Base-by-base conservation (phyloP, 2,797 vertebrate species). In the Pogoniulus pusillus region DNA sequence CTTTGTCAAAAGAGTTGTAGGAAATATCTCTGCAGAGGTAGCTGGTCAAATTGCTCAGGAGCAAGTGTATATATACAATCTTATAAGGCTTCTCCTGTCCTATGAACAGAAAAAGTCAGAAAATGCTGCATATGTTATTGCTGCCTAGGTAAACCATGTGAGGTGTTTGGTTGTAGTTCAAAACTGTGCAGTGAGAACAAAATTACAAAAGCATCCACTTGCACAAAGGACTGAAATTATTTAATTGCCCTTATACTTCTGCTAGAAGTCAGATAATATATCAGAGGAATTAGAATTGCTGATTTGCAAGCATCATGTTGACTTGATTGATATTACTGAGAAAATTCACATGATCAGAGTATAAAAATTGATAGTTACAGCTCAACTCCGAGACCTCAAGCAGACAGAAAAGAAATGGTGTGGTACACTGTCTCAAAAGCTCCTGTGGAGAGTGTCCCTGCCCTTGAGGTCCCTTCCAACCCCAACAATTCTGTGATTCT, bases 281-380 rank as follows among this genome's bases (percentile, higher is more conserved):
- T 0, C 1, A 85, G 55, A 82, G 58, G 84, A 91, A 92, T 87
- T 87, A 88, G 85, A 92, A 93, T 74, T 85, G 72, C 75, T 94
- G 82, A 90, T 91, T 87, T 91, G 76, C 17, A 30, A 93, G 78
- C 69, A 92, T 34, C 76, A 72, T 77, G 86, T 92, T 82, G 47
- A 72, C 75, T 47, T 57, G 62, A 55, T 69, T 90, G 64, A 24
- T 88, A 74, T 86, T 69, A 35, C 51, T 55, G 22, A 45, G 85
- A 77, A 91, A 71, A 85, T 18, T 80, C 72, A 73, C 29, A 23
- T 12, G 64, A 55, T 43, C 69, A 51, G 69, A 72, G 91, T 1
- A 0, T 45, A 59, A 88, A 93, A 91, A 68, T 18, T 23, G 82
- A 60, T 37, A 23, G 32, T 45, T 58, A 63, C 47, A 83, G 82